These are phyloP conservation scores for Ostrea edulis DNA, from an alignment of 1,140 invertebrate genomes.

Conservation along the genomic window DNA sequence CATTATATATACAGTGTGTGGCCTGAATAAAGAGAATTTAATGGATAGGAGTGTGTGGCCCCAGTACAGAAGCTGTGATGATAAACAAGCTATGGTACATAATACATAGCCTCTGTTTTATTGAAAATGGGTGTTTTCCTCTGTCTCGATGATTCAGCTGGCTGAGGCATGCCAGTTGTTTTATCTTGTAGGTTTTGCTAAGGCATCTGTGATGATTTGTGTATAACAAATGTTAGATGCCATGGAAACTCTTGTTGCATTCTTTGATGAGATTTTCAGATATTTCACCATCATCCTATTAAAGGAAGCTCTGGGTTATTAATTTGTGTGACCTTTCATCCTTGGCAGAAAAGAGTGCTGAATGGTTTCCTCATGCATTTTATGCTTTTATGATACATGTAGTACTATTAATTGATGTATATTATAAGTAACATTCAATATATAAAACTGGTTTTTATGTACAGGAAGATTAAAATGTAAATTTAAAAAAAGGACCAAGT, in stretches of 20 bases:
- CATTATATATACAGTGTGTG: too few species aligned
- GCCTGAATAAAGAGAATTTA: too few species aligned
- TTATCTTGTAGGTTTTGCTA: not conserved
- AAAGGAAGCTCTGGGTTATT: not conserved
- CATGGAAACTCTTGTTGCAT: conserved; percentile 31
- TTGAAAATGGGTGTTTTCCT: not conserved
- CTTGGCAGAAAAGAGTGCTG: not conserved
- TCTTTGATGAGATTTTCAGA: conserved; percentile 13
- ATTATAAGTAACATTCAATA: too few species aligned
- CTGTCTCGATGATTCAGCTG: not conserved
- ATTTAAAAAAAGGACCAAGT: too few species aligned
- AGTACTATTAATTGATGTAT: too few species aligned
- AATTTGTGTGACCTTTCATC: not conserved
- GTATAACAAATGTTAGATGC: conserved; percentile 30
- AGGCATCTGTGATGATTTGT: conserved; percentile 30
- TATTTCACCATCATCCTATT: not conserved
- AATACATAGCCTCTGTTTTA: conserved; percentile 4
- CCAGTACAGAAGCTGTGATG: too few species aligned
- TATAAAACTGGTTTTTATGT: too few species aligned
- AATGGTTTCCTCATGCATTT: not conserved
- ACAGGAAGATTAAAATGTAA: too few species aligned
- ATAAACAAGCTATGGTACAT: not conserved
- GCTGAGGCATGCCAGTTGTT: not conserved
- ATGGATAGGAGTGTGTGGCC: too few species aligned
- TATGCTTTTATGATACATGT: not conserved